Evolutionary conservation across 2,797 vertebrate genomes (phyloP).

Genomic region (Coregonus ussuriensis): DNA sequence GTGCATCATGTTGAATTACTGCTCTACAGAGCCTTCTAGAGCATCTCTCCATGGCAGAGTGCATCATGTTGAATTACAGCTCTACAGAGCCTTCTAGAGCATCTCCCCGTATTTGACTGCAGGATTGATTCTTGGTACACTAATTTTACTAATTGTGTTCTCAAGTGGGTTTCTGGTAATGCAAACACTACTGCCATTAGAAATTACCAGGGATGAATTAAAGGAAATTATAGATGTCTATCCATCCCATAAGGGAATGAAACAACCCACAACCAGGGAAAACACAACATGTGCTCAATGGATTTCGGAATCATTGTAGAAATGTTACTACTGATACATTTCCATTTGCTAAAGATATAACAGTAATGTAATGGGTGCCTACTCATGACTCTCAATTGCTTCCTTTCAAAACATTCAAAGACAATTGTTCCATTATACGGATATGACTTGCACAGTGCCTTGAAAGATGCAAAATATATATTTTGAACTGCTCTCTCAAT

Average conservation of each 20-base stretch:
- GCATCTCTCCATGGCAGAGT: neutral
- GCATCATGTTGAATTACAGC: neutral
- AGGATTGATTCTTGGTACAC: neutral
- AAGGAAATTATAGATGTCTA: neutral
- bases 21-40: neutral
- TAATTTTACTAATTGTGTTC: neutral
- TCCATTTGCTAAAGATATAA: neutral
- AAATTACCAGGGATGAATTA: neutral
- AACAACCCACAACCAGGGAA: neutral
- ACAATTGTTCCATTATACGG: neutral
- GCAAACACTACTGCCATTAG: neutral
- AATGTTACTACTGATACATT: neutral
- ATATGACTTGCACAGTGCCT: neutral
- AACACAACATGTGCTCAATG: neutral
- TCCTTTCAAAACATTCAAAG: neutral
- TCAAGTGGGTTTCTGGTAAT: neutral
- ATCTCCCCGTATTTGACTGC: neutral
- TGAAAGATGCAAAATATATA: neutral
- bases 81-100: neutral
- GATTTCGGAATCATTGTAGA: neutral
- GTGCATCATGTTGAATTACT: neutral
- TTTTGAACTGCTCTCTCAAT: slow-evolving; percentile 12
- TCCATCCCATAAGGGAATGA: neutral
- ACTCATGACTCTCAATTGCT: neutral
- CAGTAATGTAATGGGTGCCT: neutral